Conservation (phyloP, 1,140 invertebrate genomes). For the Bombyx mori region DNA sequence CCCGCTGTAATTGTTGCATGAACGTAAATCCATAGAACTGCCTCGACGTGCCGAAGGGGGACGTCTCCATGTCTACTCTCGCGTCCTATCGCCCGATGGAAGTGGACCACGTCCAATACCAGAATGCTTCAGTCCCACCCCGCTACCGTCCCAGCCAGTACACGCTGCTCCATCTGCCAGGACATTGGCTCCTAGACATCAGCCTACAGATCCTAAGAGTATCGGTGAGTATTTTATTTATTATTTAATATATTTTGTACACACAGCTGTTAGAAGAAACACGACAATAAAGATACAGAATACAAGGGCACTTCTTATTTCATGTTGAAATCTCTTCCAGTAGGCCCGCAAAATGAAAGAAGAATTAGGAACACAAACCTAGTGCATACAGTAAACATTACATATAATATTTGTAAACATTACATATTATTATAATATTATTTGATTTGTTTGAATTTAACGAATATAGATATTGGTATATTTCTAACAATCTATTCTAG, state of each 20-base stretch:
- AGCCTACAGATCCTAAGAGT: constrained; percentile 44
- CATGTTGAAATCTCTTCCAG: no score
- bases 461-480: not conserved
- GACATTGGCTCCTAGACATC: constrained; percentile 41
- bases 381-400: no score
- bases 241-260: not conserved
- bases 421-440: not conserved
- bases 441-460: no score
- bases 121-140: constrained; percentile 16
- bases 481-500: no score
- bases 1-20: no score
- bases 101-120: constrained; percentile 42
- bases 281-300: no score
- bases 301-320: no score
- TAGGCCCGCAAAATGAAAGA: no score
- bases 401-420: not conserved
- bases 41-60: constrained; percentile 46
- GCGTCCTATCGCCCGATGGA: constrained; percentile 47
- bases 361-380: no score
- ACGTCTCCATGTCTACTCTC: constrained; percentile 47
- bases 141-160: constrained; percentile 32
- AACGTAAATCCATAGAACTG: constrained; percentile 26
- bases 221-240: constrained; percentile 29
- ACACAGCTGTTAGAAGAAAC: no score
- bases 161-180: constrained; percentile 39